These are phyloP conservation scores for Felis catus DNA, from an alignment of 2,113 vertebrate genomes.

Conservation along the genomic window F.catus_Fca126_mat1.0 CM031419.1:72677501-72678000, in stretches of 20 bases:
- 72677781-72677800: neutral
- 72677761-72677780: neutral
- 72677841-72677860: neutral
- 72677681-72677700: conserved; percentile 22
- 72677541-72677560: conserved; percentile 66
- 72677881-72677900: neutral
- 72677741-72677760: conserved; percentile 23
- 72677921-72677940: neutral
- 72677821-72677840: neutral
- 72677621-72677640: conserved; percentile 49
- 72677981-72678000: conserved; percentile 31
- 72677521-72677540: conserved; percentile 44
- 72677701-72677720: neutral
- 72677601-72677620: conserved; percentile 46
- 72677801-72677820: neutral
- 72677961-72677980: neutral
- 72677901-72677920: neutral
- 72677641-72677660: conserved; percentile 48
- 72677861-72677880: neutral
- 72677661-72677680: conserved; percentile 25
- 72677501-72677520: conserved; percentile 57
- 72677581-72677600: conserved; percentile 47
- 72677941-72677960: neutral
- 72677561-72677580: conserved; percentile 61
- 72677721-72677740: neutral